A percentile compares a stretch with the other conserved stretches of the same genome.
phyloP scores from a whole-genome alignment of 2,888 invertebrate species.

The Caenorhabditis panamensis region DNA sequence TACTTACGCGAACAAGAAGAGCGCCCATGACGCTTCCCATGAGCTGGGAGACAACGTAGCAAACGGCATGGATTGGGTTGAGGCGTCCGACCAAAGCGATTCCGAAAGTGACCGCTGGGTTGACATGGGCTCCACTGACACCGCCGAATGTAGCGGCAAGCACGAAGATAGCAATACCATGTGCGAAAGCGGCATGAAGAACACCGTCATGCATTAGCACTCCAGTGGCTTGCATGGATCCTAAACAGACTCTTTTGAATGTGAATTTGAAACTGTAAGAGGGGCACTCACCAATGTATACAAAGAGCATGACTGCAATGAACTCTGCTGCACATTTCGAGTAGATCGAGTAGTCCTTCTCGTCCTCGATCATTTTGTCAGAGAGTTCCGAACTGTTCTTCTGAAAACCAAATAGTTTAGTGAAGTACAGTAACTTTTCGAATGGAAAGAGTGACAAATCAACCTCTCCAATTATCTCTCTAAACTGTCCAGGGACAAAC shows the following conservation, averaged over 20 bases:
- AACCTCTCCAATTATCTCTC: conserved; percentile 33
- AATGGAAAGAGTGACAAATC: conserved; percentile 19
- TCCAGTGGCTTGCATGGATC: conserved; percentile 63
- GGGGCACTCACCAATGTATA: conserved; percentile 74
- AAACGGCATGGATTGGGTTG: conserved; percentile 65
- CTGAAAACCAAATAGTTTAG: conserved; percentile 30
- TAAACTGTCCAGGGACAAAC: neutral
- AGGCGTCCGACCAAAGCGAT: conserved; percentile 73
- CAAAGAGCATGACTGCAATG: conserved; percentile 75
- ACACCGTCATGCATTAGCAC: conserved; percentile 60
- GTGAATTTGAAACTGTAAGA: neutral
- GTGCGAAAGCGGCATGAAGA: conserved; percentile 75
- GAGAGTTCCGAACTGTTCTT: conserved; percentile 30
- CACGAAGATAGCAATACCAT: conserved; percentile 77
- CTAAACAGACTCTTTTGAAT: conserved; percentile 31
- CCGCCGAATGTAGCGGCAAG: conserved; percentile 74
- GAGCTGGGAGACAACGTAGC: conserved; percentile 79
- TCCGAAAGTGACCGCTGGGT: conserved; percentile 82
- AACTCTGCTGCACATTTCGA: conserved; percentile 76
- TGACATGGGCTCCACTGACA: conserved; percentile 83
- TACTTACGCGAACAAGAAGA: conserved; percentile 74
- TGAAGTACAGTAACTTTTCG: neutral
- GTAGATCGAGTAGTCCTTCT: conserved; percentile 64
- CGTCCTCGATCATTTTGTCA: conserved; percentile 60
- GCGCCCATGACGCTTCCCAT: conserved; percentile 82